phyloP scores from a whole-genome alignment of 2,113 vertebrate species.

The Myotis yumanensis region DNA sequence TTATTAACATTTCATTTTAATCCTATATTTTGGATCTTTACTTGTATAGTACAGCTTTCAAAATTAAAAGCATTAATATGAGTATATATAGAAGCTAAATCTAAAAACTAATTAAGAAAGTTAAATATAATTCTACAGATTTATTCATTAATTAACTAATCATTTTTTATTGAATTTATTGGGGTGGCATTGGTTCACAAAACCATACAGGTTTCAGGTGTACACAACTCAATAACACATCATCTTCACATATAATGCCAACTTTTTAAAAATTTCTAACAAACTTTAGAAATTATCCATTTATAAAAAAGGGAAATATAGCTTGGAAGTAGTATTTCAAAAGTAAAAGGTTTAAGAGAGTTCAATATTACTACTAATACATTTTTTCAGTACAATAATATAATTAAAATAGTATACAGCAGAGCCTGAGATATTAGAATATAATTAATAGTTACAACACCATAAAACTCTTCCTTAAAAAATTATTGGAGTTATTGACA shows the following conservation, averaged over 20 bases:
- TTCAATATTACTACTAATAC: background rate
- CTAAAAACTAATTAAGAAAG: background rate
- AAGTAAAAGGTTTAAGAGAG: conserved; percentile 19
- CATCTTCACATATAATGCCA: background rate
- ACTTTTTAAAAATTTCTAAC: background rate
- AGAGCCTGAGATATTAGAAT: background rate
- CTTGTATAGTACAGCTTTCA: background rate
- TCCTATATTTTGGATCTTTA: background rate
- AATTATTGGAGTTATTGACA: conserved; percentile 3
- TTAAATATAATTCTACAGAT: background rate
- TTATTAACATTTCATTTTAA: conserved; percentile 34
- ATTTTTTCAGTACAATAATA: background rate
- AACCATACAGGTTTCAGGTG: background rate
- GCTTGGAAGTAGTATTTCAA: background rate
- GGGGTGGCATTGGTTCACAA: background rate
- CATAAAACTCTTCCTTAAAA: background rate
- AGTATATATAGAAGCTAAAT: background rate
- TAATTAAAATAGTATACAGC: background rate
- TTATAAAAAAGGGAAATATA: background rate
- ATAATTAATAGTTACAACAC: background rate
- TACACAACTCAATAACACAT: background rate
- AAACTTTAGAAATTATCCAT: background rate
- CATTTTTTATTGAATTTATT: background rate
- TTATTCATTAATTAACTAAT: background rate
- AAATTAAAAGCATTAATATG: background rate